A percentile compares a stretch with the other conserved stretches of the same genome.
These are phyloP conservation scores for Phrynocephalus forsythii DNA, from an alignment of 2,797 vertebrate genomes.

Conservation along the genomic window DNA sequence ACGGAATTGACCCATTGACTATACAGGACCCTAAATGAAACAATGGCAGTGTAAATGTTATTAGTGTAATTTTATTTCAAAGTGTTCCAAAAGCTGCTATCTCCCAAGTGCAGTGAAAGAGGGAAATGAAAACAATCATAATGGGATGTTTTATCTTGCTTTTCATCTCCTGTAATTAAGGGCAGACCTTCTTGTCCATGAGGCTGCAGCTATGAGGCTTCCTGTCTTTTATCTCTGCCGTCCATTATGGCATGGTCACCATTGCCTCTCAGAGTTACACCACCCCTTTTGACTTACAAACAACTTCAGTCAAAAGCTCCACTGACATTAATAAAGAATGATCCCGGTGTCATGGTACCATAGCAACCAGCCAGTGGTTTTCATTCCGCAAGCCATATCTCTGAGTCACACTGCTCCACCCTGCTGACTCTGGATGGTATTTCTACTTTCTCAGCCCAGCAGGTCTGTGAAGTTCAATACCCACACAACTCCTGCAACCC, in stretches of 20 bases:
- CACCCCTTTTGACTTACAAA: constrained; percentile 66
- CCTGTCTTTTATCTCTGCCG: constrained; percentile 49
- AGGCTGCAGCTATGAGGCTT: constrained; percentile 6
- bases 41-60: neutral
- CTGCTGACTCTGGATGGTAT: constrained; percentile 66
- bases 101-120: neutral
- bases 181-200: constrained; percentile 10
- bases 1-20: neutral
- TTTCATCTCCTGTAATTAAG: constrained; percentile 17
- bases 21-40: neutral
- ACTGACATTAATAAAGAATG: constrained; percentile 64
- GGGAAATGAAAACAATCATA: neutral
- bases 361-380: constrained; percentile 65
- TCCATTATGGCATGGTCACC: neutral
- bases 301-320: constrained; percentile 69
- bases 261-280: constrained; percentile 43
- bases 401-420: constrained; percentile 57
- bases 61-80: constrained; percentile 5
- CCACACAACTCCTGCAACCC: constrained; percentile 58
- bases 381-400: constrained; percentile 46
- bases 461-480: constrained; percentile 72
- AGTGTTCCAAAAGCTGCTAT: neutral
- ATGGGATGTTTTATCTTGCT: neutral
- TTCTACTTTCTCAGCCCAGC: constrained; percentile 68
- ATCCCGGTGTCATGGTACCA: constrained; percentile 60